Conservation (phyloP, 2,113 vertebrate genomes). For the Pterocles gutturalis region DNA sequence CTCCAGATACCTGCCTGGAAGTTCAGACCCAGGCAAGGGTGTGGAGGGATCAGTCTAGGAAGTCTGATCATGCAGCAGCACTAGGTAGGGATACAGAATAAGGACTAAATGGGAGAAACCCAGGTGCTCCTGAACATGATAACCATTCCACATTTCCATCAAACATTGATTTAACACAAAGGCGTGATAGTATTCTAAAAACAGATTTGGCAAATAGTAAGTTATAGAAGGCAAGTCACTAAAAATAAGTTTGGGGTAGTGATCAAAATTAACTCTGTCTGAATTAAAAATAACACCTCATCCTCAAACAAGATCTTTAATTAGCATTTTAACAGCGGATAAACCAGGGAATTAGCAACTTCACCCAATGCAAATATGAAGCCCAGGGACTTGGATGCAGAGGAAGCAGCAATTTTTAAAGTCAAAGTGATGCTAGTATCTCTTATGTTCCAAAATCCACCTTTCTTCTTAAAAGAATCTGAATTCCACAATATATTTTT, state of each 20-base stretch:
- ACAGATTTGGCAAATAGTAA: not conserved
- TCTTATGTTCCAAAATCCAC: not conserved
- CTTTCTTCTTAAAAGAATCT: not conserved
- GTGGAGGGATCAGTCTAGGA: rapidly evolving
- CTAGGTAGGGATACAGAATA: not conserved
- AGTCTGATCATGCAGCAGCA: not conserved
- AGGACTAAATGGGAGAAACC: not conserved
- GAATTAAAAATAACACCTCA: not conserved
- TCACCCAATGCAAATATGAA: not conserved
- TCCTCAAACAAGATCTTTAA: not conserved
- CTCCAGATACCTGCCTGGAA: not conserved
- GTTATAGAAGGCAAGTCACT: not conserved
- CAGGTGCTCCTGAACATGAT: not conserved
- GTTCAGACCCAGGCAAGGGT: rapidly evolving
- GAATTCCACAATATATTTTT: not conserved
- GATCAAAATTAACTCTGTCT: not conserved
- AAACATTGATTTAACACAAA: not conserved
- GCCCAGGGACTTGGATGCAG: not conserved
- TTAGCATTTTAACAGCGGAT: not conserved
- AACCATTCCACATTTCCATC: not conserved
- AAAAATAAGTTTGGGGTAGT: not conserved
- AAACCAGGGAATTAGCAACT: not conserved
- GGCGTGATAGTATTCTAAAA: not conserved
- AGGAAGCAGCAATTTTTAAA: not conserved
- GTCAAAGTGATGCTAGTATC: not conserved